phyloP scores from a whole-genome alignment of 2,888 invertebrate genomes.

The Rhopalosiphum nymphaeae region DNA sequence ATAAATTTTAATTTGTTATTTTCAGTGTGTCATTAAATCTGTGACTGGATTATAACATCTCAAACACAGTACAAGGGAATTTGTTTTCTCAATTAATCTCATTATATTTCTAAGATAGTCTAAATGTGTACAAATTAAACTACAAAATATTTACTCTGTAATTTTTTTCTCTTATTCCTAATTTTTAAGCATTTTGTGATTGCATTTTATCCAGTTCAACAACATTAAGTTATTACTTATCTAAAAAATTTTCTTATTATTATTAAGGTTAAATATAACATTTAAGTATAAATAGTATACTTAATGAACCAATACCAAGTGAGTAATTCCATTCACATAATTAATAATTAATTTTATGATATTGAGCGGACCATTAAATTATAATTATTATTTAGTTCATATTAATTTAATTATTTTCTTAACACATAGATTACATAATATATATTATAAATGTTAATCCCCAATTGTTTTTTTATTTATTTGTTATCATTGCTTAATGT shows the following conservation, averaged over 20 bases:
- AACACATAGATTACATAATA: constrained; percentile 1
- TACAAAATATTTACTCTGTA: constrained; percentile 52
- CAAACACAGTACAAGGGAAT: constrained; percentile 47
- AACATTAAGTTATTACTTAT: constrained; percentile 26
- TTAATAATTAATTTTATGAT: constrained; percentile 51
- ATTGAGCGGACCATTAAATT: constrained; percentile 54
- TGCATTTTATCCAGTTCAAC: constrained; percentile 29
- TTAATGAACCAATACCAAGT: constrained; percentile 36
- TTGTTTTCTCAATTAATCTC: constrained; percentile 17
- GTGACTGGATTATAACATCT: constrained; percentile 61
- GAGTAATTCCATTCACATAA: constrained; percentile 40
- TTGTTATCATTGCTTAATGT: constrained; percentile 48
- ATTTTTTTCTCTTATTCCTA: constrained; percentile 50
- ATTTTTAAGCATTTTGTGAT: constrained; percentile 61
- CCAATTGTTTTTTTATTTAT: constrained; percentile 33
- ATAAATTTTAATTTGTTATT: constrained; percentile 58
- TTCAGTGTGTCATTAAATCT: constrained; percentile 61
- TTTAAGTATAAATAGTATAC: constrained; percentile 39
- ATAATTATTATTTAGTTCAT: constrained; percentile 19
- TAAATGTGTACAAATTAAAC: constrained; percentile 47
- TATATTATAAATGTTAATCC: constrained; percentile 35
- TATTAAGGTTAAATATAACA: constrained; percentile 23
- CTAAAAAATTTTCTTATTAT: constrained; percentile 29
- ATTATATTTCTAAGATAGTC: constrained; percentile 45
- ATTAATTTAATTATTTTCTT: constrained; percentile 53